Evolutionary conservation across 2,113 vertebrate species (phyloP).

Genomic region (Phoenicopterus ruber): DNA sequence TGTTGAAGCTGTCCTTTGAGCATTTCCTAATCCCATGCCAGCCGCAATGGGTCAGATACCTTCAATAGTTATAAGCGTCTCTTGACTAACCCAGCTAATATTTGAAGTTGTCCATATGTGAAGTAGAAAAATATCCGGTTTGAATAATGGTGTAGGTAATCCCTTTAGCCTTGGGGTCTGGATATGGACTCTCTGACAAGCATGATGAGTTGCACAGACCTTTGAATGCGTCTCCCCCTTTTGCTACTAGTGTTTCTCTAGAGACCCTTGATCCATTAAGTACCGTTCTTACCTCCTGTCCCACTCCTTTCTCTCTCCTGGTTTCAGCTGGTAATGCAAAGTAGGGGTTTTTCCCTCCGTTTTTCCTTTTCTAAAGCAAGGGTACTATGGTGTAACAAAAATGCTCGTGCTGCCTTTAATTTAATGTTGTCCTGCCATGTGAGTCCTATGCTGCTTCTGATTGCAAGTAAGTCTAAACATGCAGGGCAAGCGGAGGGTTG

Average conservation of each 20-base stretch:
- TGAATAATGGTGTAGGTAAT: not conserved
- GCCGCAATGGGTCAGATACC: not conserved
- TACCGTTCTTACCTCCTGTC: not conserved
- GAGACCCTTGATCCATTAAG: not conserved
- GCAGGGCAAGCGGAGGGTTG: fast-evolving
- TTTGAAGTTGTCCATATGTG: not conserved
- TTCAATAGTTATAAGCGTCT: not conserved
- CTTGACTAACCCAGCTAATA: not conserved
- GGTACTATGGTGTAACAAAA: not conserved
- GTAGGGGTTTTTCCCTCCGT: not conserved
- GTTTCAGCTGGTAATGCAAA: not conserved
- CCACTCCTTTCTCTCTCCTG: not conserved
- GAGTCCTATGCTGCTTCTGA: not conserved
- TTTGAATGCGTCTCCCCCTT: not conserved
- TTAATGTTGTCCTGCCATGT: not conserved
- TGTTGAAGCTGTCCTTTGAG: not conserved
- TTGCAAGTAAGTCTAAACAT: not conserved
- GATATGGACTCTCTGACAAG: not conserved
- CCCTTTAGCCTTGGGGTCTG: not conserved
- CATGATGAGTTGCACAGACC: not conserved
- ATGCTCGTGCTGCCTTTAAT: not conserved
- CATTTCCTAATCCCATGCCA: not conserved
- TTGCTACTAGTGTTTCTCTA: not conserved
- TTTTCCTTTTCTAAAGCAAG: not conserved
- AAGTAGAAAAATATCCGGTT: not conserved